These are phyloP conservation scores for Leguminivora glycinivorella DNA, from an alignment of 1,140 invertebrate species.

Conservation along the genomic window DNA sequence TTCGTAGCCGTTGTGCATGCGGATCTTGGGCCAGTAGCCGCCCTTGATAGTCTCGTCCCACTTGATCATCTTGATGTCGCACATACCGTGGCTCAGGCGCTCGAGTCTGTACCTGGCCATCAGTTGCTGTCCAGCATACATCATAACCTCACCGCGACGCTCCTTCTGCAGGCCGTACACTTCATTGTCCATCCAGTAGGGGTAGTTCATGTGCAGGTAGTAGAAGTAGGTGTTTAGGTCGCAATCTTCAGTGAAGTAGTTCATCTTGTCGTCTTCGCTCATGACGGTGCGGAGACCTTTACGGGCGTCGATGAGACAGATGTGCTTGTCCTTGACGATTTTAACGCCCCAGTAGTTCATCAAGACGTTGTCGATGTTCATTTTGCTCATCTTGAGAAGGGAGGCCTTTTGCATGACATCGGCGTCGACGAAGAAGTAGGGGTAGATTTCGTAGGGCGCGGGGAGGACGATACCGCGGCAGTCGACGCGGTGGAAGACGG, in stretches of 20 bases:
- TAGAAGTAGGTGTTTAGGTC: slow-evolving; percentile 86
- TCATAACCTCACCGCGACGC: slow-evolving; percentile 82
- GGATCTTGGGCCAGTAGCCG: slow-evolving; percentile 82
- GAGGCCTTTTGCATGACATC: slow-evolving; percentile 82
- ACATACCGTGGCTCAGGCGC: slow-evolving; percentile 81
- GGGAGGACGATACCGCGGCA: slow-evolving; percentile 81
- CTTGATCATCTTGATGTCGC: slow-evolving; percentile 79
- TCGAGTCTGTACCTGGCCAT: slow-evolving; percentile 83
- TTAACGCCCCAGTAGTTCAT: slow-evolving; percentile 74
- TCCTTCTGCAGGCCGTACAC: slow-evolving; percentile 80
- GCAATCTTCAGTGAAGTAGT: slow-evolving; percentile 87
- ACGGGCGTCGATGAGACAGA: slow-evolving; percentile 69
- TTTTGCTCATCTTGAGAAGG: slow-evolving; percentile 81
- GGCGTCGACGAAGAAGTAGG: slow-evolving; percentile 81
- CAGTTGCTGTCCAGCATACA: slow-evolving; percentile 81
- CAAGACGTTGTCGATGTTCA: slow-evolving; percentile 70
- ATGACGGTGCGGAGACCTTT: slow-evolving; percentile 61
- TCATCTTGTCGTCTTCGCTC: slow-evolving; percentile 68
- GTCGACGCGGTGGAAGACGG: slow-evolving; percentile 81
- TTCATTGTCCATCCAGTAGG: slow-evolving; percentile 82
- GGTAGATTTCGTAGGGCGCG: slow-evolving; percentile 84
- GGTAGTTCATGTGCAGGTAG: slow-evolving; percentile 84
- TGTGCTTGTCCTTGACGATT: slow-evolving; percentile 61
- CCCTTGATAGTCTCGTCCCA: slow-evolving; percentile 74
- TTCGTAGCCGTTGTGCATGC: slow-evolving; percentile 82